Conservation (phyloP, 2,888 invertebrate species). For the Ochropleura plecta region DNA sequence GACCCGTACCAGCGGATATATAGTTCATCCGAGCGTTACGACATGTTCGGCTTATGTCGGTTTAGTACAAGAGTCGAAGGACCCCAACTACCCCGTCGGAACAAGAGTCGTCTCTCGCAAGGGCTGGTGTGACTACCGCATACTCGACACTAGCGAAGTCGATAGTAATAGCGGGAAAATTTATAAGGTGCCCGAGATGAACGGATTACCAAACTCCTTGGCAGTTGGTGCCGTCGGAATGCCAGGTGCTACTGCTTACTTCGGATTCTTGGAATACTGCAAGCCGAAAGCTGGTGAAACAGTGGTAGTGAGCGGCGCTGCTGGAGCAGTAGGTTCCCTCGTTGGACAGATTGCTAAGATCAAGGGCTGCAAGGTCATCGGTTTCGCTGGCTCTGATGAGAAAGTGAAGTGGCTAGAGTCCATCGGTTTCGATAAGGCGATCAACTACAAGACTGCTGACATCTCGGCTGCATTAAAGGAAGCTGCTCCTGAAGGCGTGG, state of each 20-base stretch:
- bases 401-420: slow-evolving; percentile 87
- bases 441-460: slow-evolving; percentile 92
- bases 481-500: slow-evolving; percentile 91
- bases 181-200: slow-evolving; percentile 89
- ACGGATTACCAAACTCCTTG: slow-evolving; percentile 88
- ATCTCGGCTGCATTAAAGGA: slow-evolving; percentile 88
- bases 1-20: slow-evolving; percentile 73
- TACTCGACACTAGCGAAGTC: slow-evolving; percentile 58
- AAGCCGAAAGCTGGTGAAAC: slow-evolving; percentile 93
- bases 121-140: slow-evolving; percentile 68
- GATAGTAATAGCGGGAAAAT: slow-evolving; percentile 54
- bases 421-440: slow-evolving; percentile 92
- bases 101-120: slow-evolving; percentile 90
- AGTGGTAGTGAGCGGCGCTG: slow-evolving; percentile 93
- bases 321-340: slow-evolving; percentile 93
- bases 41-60: slow-evolving; percentile 77
- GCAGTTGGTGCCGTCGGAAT: slow-evolving; percentile 92
- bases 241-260: slow-evolving; percentile 94
- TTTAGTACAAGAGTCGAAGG: slow-evolving; percentile 91
- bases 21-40: slow-evolving; percentile 69
- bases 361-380: slow-evolving; percentile 92
- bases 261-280: slow-evolving; percentile 93
- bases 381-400: slow-evolving; percentile 91
- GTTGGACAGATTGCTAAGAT: slow-evolving; percentile 95
- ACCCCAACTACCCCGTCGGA: slow-evolving; percentile 91